These are phyloP conservation scores for Ips typographus DNA, from an alignment of 1,140 invertebrate genomes.

Conservation along the genomic window DNA sequence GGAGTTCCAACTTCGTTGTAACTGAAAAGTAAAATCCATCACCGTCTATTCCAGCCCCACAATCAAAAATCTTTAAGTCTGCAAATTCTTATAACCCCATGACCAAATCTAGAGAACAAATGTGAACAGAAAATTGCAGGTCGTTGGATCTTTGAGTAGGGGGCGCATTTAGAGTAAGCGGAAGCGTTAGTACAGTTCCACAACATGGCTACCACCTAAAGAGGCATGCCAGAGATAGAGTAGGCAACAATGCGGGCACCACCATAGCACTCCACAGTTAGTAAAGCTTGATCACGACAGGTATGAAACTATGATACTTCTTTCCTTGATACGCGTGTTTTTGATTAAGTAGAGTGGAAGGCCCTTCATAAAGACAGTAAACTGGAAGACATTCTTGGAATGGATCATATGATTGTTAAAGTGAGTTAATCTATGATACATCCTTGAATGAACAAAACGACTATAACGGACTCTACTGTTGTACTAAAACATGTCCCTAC, in stretches of 20 bases:
- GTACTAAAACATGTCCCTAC: conserved; percentile 2
- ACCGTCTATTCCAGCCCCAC: conserved; percentile 36
- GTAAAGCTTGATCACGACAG: conserved; percentile 27
- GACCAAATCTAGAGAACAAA: neutral
- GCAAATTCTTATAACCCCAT: neutral
- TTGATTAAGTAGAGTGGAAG: neutral
- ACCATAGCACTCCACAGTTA: conserved; percentile 48
- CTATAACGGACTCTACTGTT: neutral
- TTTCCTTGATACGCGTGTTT: too few relatives aligned
- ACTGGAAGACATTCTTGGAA: too few relatives aligned
- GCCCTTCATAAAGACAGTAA: neutral
- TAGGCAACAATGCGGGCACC: conserved; percentile 51
- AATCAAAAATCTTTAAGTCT: conserved; percentile 9
- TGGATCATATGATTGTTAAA: neutral
- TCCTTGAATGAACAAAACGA: neutral
- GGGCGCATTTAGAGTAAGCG: conserved; percentile 21
- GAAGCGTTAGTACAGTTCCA: conserved; percentile 44
- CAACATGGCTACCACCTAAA: conserved; percentile 40
- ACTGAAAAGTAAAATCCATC: conserved; percentile 51
- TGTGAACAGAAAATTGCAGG: conserved; percentile 10
- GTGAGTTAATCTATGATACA: neutral
- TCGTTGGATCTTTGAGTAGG: conserved; percentile 9
- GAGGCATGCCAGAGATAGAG: conserved; percentile 42
- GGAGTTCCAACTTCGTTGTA: conserved; percentile 54
- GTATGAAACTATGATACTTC: too few relatives aligned